These are phyloP conservation scores for Thymelicus sylvestris DNA, from an alignment of 2,888 invertebrate genomes.

Conservation along the genomic window DNA sequence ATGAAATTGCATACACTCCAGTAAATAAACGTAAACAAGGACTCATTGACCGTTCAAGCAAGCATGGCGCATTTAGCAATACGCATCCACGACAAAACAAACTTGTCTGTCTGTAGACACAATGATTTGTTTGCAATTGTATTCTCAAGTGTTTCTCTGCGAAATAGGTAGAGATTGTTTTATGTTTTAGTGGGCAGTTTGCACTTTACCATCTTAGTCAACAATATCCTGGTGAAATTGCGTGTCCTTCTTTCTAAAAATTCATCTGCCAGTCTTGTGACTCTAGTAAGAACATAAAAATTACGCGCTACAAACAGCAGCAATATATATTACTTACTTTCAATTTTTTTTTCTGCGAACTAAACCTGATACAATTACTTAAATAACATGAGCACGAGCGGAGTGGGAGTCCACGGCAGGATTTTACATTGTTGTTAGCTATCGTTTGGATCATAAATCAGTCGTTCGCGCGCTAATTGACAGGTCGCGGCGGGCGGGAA, in stretches of 20 bases:
- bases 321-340: not conserved
- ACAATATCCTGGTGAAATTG: not conserved
- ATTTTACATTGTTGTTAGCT: not conserved
- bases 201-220: not conserved
- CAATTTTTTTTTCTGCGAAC: not conserved
- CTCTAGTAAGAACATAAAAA: too few species aligned
- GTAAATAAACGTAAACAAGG: slow-evolving; percentile 4
- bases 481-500: slow-evolving; percentile 10
- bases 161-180: slow-evolving; percentile 9
- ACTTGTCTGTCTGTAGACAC: slow-evolving; percentile 25
- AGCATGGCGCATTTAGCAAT: slow-evolving; percentile 16
- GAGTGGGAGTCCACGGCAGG: not conserved
- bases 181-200: slow-evolving; percentile 7
- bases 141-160: slow-evolving; percentile 13
- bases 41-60: slow-evolving; percentile 6
- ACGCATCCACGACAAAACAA: slow-evolving; percentile 26
- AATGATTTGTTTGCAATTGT: slow-evolving; percentile 24
- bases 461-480: slow-evolving; percentile 23
- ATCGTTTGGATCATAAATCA: slow-evolving; percentile 29
- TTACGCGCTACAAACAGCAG: not conserved
- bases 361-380: not conserved
- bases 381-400: not conserved
- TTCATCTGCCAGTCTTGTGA: too few species aligned
- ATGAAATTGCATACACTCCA: not conserved
- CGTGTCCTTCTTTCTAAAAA: not conserved